Base-by-base conservation (phyloP, 1,140 invertebrate species). In the Stenopsyche tienmushanensis region DNA sequence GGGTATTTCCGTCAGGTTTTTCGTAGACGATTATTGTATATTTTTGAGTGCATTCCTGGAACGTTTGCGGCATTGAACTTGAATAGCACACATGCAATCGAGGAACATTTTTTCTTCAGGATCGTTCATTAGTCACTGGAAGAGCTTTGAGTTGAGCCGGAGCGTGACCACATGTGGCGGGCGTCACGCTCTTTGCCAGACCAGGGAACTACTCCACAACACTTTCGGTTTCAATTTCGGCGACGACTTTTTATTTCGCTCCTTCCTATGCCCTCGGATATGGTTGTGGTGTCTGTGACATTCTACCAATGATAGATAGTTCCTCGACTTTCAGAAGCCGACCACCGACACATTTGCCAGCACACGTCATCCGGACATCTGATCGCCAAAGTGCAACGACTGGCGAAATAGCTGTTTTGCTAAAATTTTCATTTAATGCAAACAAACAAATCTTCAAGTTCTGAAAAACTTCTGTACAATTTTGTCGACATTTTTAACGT, bases 201-300 rank as follows among this genome's bases (percentile, higher is more conserved):
- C 5, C 29, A 34, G 29, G 29, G 13, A 47, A 5, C 10, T 8
- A 5, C 3, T 20, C 17, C 26, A 42, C 49, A 52, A 18, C 49
- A 24, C 49, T 52, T 57, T 57, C 53, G 53, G 53, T 25, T 57
- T 57, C 53, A 41, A 42, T 57, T 57, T 57, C 29, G 29, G 29
- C 29, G 29, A 34, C 29, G 29, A 34, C 29, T 34, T 34, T 34
- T 34, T 34, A 34, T 13, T 34, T 34, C 13, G 13, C 29, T 34
- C 5, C 29, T 34, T 34, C 29, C 29, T 34, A 34, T n/a, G n/a
- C n/a, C n/a, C n/a, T n/a, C n/a, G n/a, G n/a, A 13, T 13, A 34
- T 34, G 13, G 29, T 13, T 34, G 5, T 13, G 29, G 29, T 13
- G 29, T 34, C 29, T 34, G 29, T 34, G 29, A 34, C 29, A 34